Base-by-base conservation (phyloP, 2,797 vertebrate species). In the Gallirallus australis region DNA sequence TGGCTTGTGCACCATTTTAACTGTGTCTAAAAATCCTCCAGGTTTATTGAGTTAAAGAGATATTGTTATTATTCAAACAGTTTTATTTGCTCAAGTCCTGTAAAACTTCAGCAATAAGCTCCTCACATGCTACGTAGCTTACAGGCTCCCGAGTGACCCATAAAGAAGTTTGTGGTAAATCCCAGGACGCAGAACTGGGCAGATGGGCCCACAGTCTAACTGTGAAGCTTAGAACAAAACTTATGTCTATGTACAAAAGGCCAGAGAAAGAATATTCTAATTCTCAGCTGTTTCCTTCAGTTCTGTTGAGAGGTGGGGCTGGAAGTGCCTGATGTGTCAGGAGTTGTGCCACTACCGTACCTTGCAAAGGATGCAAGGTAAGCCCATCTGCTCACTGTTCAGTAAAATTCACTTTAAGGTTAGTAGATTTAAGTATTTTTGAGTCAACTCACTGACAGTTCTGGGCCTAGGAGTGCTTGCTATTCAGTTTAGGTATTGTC, bases 1-100 rank as follows among this genome's bases (percentile, higher is more conserved):
- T 92, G 90, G 79, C 61, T 94, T 69, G 63, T 85, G 39, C 0
- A 0, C 89, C 70, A 84, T 89, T 94, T 79, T 95, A 87, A 82
- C 56, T 82, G 47, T 39, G 61, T 79, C 83, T 88, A 86, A 91
- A 87, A 93, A 77, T 65, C 19, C 84, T 90, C 52, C 45, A 60
- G 30, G 60, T 96, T 97, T 97, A 97, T 75, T 78, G 81, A 86
- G 93, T 96, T 96, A 97, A 96, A 88, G 65, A 90, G 90, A 90
- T 81, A 50, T 23, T 82, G 82, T 96, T 92, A 82, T 96, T 95
- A 83, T 82, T 96, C 71, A 94, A 89, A 89, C 90, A 88, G 71
- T 94, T 97, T 92, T 92, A 94, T 94, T 97, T 97, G 92, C 59
- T 89, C 81, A 81, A 84, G 52, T 92, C 83, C 92, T 8, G 7